Evolutionary conservation across 1,140 invertebrate genomes (phyloP).

Genomic region (Polypedilum pembai): DNA sequence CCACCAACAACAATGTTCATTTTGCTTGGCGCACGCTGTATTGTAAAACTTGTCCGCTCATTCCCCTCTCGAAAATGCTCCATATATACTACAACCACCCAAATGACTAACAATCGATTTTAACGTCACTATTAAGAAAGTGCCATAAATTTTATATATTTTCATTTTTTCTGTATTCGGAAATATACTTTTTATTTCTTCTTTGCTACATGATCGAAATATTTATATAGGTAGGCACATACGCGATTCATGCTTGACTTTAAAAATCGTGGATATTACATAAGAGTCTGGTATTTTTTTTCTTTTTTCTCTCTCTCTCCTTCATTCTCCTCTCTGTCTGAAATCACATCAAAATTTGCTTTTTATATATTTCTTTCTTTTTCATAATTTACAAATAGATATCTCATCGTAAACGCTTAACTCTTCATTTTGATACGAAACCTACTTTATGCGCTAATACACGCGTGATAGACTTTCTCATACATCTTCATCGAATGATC

Average conservation of each 20-base stretch:
- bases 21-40: neutral
- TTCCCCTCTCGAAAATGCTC: neutral
- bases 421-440: too few species aligned
- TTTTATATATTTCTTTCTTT: neutral
- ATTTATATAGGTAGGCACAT: neutral
- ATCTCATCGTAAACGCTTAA: too few species aligned
- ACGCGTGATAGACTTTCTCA: too few species aligned
- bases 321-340: neutral
- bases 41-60: neutral
- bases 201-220: neutral
- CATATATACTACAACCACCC: neutral
- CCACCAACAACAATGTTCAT: neutral
- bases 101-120: neutral
- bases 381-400: neutral
- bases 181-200: neutral
- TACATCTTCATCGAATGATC: too few species aligned
- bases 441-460: too few species aligned
- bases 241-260: neutral
- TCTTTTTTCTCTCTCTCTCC: neutral
- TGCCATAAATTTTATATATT: neutral
- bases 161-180: neutral
- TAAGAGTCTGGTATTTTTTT: neutral
- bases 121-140: conserved; percentile 18
- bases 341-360: too few species aligned
- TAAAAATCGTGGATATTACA: neutral